A percentile compares a stretch with the other conserved stretches of the same genome.
These are phyloP conservation scores for Mormyrops attenuatus DNA, from an alignment of 2,797 vertebrate genomes.

Conservation along the genomic window DNA sequence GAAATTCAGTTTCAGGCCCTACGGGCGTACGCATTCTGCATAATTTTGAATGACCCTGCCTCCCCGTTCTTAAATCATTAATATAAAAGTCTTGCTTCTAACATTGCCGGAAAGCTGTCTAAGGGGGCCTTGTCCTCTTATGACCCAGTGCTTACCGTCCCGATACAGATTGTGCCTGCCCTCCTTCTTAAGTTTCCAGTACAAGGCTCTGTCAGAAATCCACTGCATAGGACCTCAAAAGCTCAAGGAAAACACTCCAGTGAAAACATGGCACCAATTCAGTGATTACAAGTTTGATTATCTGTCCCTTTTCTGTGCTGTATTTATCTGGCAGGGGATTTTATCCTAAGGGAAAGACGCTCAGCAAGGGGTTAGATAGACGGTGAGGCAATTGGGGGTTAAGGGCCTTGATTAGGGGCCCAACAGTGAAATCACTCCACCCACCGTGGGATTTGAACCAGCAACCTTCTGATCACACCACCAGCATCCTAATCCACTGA, in stretches of 20 bases:
- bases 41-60: neutral
- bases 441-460: neutral
- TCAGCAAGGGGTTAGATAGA: neutral
- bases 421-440: neutral
- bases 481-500: neutral
- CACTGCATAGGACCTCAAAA: slow-evolving; percentile 46
- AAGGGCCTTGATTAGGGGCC: neutral
- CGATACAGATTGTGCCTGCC: neutral
- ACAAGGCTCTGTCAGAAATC: slow-evolving; percentile 24
- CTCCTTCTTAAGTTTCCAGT: slow-evolving; percentile 11
- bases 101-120: neutral
- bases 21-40: neutral
- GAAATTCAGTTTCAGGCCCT: neutral
- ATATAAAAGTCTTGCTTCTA: neutral
- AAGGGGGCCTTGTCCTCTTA: neutral
- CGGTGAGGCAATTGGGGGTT: neutral
- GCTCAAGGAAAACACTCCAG: slow-evolving; percentile 55
- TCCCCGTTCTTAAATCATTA: neutral
- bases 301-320: neutral
- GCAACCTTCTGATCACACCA: neutral
- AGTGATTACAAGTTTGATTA: slow-evolving; percentile 52
- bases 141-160: neutral
- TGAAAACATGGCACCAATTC: slow-evolving; percentile 41
- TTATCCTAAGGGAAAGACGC: neutral
- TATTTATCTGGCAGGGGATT: neutral